A percentile compares a stretch with the other conserved stretches of the same genome.
Evolutionary conservation across 2,113 vertebrate genomes (phyloP).

Genomic region (Globicephala melas): DNA sequence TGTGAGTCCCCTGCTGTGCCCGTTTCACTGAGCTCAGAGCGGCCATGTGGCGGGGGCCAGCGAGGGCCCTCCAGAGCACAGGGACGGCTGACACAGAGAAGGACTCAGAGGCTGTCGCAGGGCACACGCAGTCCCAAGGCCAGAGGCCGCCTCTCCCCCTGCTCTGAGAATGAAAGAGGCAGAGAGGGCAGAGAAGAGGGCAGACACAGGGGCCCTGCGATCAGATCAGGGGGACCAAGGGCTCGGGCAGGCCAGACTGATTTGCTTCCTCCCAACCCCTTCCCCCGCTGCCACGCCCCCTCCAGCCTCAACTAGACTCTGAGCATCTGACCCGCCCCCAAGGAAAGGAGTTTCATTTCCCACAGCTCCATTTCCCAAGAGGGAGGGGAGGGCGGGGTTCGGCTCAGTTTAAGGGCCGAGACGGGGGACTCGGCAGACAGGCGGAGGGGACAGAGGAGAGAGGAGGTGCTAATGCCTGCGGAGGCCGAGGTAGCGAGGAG

Average conservation of each 20-base stretch:
- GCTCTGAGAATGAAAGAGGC: not conserved
- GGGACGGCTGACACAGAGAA: not conserved
- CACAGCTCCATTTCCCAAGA: not conserved
- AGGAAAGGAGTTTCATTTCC: conserved; percentile 54
- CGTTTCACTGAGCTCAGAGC: not conserved
- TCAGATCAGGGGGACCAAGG: not conserved
- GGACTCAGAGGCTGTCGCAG: not conserved
- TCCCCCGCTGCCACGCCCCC: accelerated
- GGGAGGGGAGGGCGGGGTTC: not conserved
- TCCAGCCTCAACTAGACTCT: not conserved
- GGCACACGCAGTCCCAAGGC: too few relatives aligned
- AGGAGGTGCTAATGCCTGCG: not conserved
- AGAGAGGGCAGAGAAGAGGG: too few relatives aligned
- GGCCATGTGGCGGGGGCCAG: not conserved
- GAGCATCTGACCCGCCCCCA: not conserved
- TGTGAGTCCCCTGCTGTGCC: accelerated
- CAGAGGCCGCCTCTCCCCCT: not conserved
- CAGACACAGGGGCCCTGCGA: not conserved
- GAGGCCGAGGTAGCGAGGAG: not conserved
- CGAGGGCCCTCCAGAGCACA: not conserved
- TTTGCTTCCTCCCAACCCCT: not conserved
- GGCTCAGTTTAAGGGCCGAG: not conserved
- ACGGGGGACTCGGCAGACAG: not conserved
- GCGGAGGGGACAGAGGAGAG: not conserved
- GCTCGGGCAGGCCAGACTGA: not conserved